Base-by-base conservation (phyloP, 2,888 invertebrate species). In the Stenoptilia bipunctidactyla region DNA sequence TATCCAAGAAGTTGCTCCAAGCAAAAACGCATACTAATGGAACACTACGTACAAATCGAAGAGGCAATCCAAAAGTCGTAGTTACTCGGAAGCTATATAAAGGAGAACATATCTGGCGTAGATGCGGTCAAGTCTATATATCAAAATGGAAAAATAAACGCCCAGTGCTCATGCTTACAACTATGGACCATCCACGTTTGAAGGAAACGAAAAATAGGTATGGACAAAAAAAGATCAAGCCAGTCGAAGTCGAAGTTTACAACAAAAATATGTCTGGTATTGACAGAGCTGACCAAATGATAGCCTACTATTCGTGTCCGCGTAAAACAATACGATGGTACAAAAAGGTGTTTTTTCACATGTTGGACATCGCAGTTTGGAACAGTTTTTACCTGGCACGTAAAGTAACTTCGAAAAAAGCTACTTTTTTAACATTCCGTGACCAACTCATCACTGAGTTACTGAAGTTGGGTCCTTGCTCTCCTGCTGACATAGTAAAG, bases 51-150 rank as follows among this genome's bases (percentile, higher is more conserved):
- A 39, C 37, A 38, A 47, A 47, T 39, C 37, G 53, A 25, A 48
- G 45, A 46, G 38, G 37, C n/a, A 51, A 48, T 36, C 51, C 49
- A 15, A 46, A 35, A 39, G 42, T 15, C 10, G n/a, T 49, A 9
- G 43, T 38, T 12, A 35, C 36, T 14, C 40, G 40, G 13, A 52
- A 46, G 40, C 33, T 50, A 33, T 48, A 49, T 36, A 52, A 48
- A 41, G 45, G 46, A 27, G 44, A 49, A 8, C 41, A 49, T 39
- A 27, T 43, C 8, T 51, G 48, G 49, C 36, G 25, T 33, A 39
- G 49, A 12, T 50, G 50, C 34, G 42, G 39, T 1, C 41, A 45
- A 40, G 47, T 51, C 15, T 51, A 51, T 39, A 47, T 51, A 5
- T 42, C 41, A 15, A 34, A 15, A 14, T 49, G 49, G 49, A 39